Evolutionary conservation across 2,888 invertebrate species (phyloP), one percentile per base, ranked within the genome.

Genomic region (Hyalella azteca): DNA sequence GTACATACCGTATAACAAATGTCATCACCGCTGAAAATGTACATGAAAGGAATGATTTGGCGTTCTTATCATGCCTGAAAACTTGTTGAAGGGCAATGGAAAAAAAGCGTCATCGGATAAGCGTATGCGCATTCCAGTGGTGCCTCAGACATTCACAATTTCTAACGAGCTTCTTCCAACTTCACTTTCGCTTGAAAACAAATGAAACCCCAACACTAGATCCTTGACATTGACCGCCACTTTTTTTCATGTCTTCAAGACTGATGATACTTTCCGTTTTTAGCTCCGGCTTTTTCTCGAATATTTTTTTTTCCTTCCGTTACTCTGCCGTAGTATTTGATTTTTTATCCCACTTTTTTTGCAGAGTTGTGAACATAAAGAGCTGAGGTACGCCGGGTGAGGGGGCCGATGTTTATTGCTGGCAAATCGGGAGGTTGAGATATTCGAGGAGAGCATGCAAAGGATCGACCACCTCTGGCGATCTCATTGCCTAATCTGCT

Each of bases 221-320:
- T 29, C 54, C 54, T 54, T 54, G 54, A 54, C 54, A 54, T 54
- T 54, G 54, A 54, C 54, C 54, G 54, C 22, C 54, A 54, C 54
- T 66, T 66, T 66, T 66, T 66, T 66, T 36, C 36, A 66, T 66
- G 32, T 36, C 66, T 66, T 66, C 66, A 66, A 66, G 66, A 66
- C 66, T 36, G 66, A 66, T 66, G 66, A 66, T 66, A 36, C 66
- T 66, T 36, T 66, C 36, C 32, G 66, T 36, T 66, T 66, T 66
- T 66, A 66, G 36, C 36, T 36, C 29, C 36, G 36, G 36, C 66
- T 66, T 66, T 66, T 66, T 60, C 19, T 36, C 13, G 19, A n/a
- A 15, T 11, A 36, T 19, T 15, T 60, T 66, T 66, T 32, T 66
- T 66, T 66, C 36, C 54, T 54, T 54, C 54, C 54, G 54, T 54